Evolutionary conservation across 37 sponge, comb jelly and placozoan species (phyloP).

Genomic region (Chondrosia reniformis): DNA sequence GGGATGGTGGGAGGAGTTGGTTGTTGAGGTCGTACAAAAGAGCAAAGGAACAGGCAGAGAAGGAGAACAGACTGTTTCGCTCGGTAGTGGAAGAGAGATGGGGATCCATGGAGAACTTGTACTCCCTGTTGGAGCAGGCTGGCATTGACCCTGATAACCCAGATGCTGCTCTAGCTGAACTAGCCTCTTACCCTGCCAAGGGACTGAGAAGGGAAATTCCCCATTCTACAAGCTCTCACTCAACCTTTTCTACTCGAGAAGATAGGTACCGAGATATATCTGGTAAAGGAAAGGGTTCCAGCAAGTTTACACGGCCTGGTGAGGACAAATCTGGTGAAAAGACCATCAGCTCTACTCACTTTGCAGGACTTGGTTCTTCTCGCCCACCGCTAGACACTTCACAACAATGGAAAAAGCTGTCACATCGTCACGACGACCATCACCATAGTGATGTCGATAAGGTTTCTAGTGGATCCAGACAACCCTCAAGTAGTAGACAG

Average conservation of each 20-base stretch:
- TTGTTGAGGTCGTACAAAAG: slow-evolving; percentile 65
- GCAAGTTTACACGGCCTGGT: no score
- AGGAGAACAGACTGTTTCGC: slow-evolving; percentile 23
- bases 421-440: no score
- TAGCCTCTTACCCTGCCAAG: not conserved
- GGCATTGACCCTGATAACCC: slow-evolving; percentile 65
- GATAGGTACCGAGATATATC: not conserved
- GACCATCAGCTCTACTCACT: not conserved
- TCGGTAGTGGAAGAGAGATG: slow-evolving; percentile 62
- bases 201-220: not conserved
- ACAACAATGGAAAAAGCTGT: no score
- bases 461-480: no score
- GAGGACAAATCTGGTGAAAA: no score
- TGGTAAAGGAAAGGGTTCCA: no score
- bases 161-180: slow-evolving; percentile 19
- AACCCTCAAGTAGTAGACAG: no score
- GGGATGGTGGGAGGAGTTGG: slow-evolving; percentile 72
- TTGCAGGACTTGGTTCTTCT: not conserved
- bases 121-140: slow-evolving; percentile 36
- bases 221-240: not conserved
- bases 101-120: slow-evolving; percentile 66
- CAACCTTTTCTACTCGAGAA: not conserved
- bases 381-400: no score
- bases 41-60: slow-evolving; percentile 59
- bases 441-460: no score